Percentiles rank a stretch among this genome's conserved stretches.
These are phyloP conservation scores for Cirrhinus molitorella DNA, from an alignment of 2,797 vertebrate genomes.

Conservation along the genomic window DNA sequence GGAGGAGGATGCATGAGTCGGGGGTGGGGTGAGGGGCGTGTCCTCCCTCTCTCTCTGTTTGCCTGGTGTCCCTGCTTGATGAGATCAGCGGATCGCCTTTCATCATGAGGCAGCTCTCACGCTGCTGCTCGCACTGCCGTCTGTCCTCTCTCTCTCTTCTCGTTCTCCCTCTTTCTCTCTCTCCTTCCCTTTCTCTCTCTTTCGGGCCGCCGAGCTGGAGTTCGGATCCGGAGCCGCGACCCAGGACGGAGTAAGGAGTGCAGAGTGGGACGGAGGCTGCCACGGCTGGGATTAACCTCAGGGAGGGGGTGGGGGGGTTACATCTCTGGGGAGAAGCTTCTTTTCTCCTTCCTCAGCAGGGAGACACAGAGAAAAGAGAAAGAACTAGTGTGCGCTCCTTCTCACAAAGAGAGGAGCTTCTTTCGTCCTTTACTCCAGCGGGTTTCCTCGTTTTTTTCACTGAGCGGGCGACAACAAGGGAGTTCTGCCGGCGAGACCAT, in stretches of 20 bases:
- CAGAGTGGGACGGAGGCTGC: conserved; percentile 69
- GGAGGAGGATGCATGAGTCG: conserved; percentile 46
- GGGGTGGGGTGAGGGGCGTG: conserved; percentile 67
- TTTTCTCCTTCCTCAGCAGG: conserved; percentile 66
- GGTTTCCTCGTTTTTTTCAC: not conserved
- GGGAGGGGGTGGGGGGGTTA: conserved; percentile 67
- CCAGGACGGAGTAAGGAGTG: conserved; percentile 29
- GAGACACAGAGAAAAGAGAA: conserved; percentile 42
- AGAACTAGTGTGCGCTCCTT: conserved; percentile 28
- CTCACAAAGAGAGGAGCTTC: conserved; percentile 34
- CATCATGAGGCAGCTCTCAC: conserved; percentile 64
- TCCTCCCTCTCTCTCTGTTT: conserved; percentile 69
- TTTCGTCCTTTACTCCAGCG: conserved; percentile 7
- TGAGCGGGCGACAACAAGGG: conserved; percentile 20
- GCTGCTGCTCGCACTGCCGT: conserved; percentile 50
- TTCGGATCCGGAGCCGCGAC: conserved; percentile 45
- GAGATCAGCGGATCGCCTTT: conserved; percentile 80
- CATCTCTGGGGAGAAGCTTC: conserved; percentile 65
- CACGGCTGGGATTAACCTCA: conserved; percentile 75
- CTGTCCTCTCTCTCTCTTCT: conserved; percentile 47
- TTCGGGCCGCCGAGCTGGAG: conserved; percentile 19
- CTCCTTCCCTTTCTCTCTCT: conserved; percentile 15
- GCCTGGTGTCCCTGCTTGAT: conserved; percentile 77
- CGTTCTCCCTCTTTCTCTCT: conserved; percentile 22
- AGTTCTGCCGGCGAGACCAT: conserved; percentile 17